Evolutionary conservation across 1,140 invertebrate species (phyloP).

Genomic region (Nilaparvata lugens): DNA sequence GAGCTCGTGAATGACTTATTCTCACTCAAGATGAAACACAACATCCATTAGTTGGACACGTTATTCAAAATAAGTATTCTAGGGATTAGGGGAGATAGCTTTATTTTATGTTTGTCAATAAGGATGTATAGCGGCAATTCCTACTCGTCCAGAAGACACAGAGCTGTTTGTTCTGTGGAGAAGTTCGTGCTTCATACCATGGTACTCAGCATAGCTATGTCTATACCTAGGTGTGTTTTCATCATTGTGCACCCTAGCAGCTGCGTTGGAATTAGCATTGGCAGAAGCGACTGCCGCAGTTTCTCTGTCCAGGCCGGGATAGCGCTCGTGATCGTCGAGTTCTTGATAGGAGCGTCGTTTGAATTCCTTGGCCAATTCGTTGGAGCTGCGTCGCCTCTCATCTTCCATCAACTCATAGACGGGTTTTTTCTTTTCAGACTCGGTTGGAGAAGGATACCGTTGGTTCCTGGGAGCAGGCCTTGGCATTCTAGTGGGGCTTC

Average conservation of each 20-base stretch:
- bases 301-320: conserved; percentile 44
- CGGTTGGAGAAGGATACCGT: conserved; percentile 1
- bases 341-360: conserved; percentile 41
- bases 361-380: conserved; percentile 38
- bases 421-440: conserved; percentile 30
- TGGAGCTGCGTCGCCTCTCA: conserved; percentile 35
- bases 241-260: background rate
- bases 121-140: conserved; percentile 42
- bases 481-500: conserved; percentile 31
- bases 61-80: too few relatives aligned
- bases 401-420: conserved; percentile 37
- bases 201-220: conserved; percentile 44
- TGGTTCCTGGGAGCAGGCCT: conserved; percentile 5
- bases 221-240: conserved; percentile 35
- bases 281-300: conserved; percentile 38
- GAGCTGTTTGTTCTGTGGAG: conserved; percentile 26
- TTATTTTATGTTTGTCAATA: conserved; percentile 36
- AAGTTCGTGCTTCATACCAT: conserved; percentile 19
- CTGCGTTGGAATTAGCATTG: conserved; percentile 16
- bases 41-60: too few relatives aligned
- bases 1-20: too few relatives aligned
- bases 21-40: too few relatives aligned
- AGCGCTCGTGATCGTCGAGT: conserved; percentile 43
- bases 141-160: conserved; percentile 34
- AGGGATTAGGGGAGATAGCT: background rate